A percentile compares a stretch with the other conserved stretches of the same genome.
These are phyloP conservation scores for Eptatretus burgeri DNA, from an alignment of 2,113 vertebrate species.

Conservation along the genomic window DNA sequence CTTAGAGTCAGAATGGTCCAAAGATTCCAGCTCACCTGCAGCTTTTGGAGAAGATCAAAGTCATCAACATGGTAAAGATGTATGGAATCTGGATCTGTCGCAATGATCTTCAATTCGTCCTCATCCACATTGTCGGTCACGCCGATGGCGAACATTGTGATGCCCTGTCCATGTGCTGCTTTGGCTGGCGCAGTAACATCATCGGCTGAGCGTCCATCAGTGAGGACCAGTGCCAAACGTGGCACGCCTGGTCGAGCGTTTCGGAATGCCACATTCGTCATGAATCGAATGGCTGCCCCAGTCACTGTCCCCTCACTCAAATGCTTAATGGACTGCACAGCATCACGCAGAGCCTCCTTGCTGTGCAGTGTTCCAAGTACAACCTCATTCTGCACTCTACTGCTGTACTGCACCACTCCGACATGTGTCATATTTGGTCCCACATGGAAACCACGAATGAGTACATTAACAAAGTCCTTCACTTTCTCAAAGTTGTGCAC, in stretches of 20 bases:
- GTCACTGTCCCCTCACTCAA: conserved; percentile 94
- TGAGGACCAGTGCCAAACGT: conserved; percentile 54
- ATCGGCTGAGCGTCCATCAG: conserved; percentile 72
- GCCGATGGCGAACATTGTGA: conserved; percentile 72
- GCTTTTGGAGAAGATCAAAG: conserved; percentile 71
- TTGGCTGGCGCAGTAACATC: conserved; percentile 56
- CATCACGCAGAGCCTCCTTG: conserved; percentile 33
- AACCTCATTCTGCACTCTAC: conserved; percentile 76
- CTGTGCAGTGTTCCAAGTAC: conserved; percentile 38
- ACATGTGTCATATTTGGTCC: conserved; percentile 41
- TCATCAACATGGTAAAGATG: conserved; percentile 84
- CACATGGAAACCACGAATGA: conserved; percentile 44
- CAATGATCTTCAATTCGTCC: conserved; percentile 64
- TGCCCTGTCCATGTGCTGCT: conserved; percentile 42
- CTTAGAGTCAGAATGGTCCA: too few species aligned
- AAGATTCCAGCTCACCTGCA: conserved; percentile 12
- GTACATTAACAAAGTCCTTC: conserved; percentile 68
- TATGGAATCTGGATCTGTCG: conserved; percentile 47
- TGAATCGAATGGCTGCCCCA: conserved; percentile 59
- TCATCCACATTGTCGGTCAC: conserved; percentile 56
- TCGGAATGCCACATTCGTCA: conserved; percentile 57
- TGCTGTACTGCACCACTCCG: conserved; percentile 81
- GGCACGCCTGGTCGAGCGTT: conserved; percentile 30
- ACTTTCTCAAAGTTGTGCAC: conserved; percentile 77
- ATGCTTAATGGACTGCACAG: conserved; percentile 46